Percentiles rank a stretch among this genome's conserved stretches.
phyloP scores from a whole-genome alignment of 2,797 vertebrate species.

The Clarias fuscus region DNA sequence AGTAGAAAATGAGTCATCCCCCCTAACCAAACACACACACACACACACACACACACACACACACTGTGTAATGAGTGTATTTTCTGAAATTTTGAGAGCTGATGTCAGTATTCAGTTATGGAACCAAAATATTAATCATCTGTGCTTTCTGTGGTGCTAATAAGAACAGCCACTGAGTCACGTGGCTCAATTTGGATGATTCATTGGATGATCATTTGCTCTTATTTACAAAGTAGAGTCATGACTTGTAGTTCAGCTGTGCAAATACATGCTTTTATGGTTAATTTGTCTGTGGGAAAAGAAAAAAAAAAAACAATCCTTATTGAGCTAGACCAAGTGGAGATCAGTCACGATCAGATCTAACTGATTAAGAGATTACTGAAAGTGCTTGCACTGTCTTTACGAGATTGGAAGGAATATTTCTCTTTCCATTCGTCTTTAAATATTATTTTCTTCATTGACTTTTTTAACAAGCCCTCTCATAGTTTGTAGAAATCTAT shows the following conservation, averaged over 20 bases:
- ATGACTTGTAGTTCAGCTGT: background rate
- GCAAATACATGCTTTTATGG: background rate
- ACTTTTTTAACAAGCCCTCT: background rate
- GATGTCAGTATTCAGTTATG: background rate
- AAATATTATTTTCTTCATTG: background rate
- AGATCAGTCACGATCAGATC: background rate
- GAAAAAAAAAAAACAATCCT: background rate
- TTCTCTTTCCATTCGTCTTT: background rate
- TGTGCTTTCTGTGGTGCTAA: constrained; percentile 8
- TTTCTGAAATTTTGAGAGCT: constrained; percentile 5
- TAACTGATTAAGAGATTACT: background rate
- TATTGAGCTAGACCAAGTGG: background rate
- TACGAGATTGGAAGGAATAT: background rate
- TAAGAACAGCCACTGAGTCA: background rate
- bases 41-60: background rate
- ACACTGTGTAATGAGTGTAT: constrained; percentile 8
- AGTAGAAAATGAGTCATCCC: constrained; percentile 39
- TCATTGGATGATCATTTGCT: too few species aligned
- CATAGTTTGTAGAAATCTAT: background rate
- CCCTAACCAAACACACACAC: constrained; percentile 9
- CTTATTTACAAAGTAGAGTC: background rate
- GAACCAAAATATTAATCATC: background rate
- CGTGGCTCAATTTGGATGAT: background rate
- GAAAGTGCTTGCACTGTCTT: constrained; percentile 1
- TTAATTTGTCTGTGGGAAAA: background rate